Evolutionary conservation across 1,140 invertebrate species (phyloP), one percentile per base, ranked within the genome.

Genomic region (Paraescarpia echinospica): DNA sequence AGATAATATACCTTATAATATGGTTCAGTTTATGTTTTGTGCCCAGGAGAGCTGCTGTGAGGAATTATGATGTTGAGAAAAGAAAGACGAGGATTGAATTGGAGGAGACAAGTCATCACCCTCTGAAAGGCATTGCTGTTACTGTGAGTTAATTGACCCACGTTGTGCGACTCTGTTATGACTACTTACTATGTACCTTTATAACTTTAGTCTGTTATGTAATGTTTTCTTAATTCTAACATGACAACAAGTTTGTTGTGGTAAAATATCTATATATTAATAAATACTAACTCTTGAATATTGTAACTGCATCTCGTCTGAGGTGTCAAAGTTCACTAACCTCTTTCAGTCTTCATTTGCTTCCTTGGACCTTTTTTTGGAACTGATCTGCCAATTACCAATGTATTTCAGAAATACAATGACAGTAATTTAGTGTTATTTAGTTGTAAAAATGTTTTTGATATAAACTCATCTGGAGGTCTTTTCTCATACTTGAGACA

Each of bases 71-170:
- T 34, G 14, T 93, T 41, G 95, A 96, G 93, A 94, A 92, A 89
- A 93, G 93, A 27, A 92, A 92, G 35, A 93, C 94, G 93, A 35
- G n/a, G 35, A 89, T 95, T 34, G 91, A 89, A 27, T 77, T 93
- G 90, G 95, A 96, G 93, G 95, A 95, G 93, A 95, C 96, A 18
- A 93, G 93, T 31, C 96, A 96, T 91, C 97, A 97, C 95, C 97
- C 97, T 33, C 94, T 97, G 22, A 97, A 97, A 95, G 96, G 96
- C 91, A 95, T 97, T 18, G 96, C 94, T 48, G 96, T 96, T 94
- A 94, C 94, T 93, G 35, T 92, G 34, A 77, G 18, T n/a, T 92
- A 77, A 9, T n/a, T 92, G 14, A 77, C 59, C 59, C 59, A 18
- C 8, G 59, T 18, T 27, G 12, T 27, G 22, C 22, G 14, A 77